Conservation (phyloP, 92 coral and sea anemone genomes). For the Ricordea florida region DNA sequence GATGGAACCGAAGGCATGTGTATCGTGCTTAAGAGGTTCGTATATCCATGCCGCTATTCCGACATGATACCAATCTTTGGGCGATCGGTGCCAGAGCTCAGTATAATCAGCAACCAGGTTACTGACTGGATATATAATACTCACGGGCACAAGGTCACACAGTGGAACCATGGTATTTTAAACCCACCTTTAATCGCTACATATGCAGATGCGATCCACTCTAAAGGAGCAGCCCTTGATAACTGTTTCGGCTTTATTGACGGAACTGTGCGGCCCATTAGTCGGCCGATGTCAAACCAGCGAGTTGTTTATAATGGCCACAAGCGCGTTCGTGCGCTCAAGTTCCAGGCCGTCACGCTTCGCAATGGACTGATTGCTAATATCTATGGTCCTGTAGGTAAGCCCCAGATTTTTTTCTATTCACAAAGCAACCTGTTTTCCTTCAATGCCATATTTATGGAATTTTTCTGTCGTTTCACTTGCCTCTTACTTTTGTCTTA, state of each 20-base stretch:
- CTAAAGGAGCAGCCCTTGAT: slow-evolving; percentile 1
- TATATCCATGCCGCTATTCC: slow-evolving; percentile 4
- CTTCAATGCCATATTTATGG: background rate
- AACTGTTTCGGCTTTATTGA: background rate
- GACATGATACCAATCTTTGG: background rate
- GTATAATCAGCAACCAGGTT: background rate
- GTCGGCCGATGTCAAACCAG: too few species aligned
- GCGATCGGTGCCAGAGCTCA: background rate
- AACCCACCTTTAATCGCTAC: background rate
- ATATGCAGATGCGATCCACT: background rate
- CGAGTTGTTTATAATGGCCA: too few species aligned
- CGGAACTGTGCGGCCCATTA: background rate
- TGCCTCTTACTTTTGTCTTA: slow-evolving; percentile 33
- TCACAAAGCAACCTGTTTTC: slow-evolving; percentile 1
- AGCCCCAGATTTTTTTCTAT: background rate
- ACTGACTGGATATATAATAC: background rate
- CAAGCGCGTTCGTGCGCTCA: too few species aligned
- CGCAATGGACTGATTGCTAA: background rate
- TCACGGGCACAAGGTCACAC: background rate
- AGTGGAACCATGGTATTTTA: background rate
- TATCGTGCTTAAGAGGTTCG: background rate
- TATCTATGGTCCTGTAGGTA: background rate
- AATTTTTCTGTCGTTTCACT: slow-evolving; percentile 2
- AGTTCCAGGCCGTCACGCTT: background rate
- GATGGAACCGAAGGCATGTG: background rate